These are phyloP conservation scores for Metridium senile DNA, from an alignment of 92 coral and sea anemone species.

Conservation along the genomic window DNA sequence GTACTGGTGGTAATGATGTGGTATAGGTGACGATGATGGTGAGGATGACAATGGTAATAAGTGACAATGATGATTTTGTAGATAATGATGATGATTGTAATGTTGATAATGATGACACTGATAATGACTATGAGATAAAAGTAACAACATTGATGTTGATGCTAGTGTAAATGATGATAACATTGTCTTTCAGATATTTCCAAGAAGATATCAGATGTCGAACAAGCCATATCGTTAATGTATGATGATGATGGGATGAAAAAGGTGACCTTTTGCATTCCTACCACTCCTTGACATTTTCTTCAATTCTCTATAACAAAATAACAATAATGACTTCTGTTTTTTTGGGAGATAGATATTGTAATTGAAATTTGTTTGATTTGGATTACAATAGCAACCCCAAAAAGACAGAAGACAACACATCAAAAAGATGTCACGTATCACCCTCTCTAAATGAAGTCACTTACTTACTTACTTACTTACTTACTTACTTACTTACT, in stretches of 20 bases:
- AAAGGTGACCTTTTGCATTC: constrained; percentile 75
- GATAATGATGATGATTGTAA: background rate
- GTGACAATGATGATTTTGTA: background rate
- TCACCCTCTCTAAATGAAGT: no score
- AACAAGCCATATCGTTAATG: constrained; percentile 65
- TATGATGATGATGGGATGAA: constrained; percentile 67
- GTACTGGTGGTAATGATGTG: background rate
- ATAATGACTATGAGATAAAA: background rate
- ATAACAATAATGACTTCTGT: no score
- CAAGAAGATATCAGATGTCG: constrained; percentile 53
- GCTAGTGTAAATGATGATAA: background rate
- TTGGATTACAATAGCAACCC: no score
- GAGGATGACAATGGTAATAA: background rate
- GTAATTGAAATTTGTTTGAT: no score
- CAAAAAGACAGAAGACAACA: no score
- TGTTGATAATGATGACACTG: background rate
- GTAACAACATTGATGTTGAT: background rate
- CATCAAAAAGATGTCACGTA: no score
- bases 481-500: no score
- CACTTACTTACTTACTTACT: no score
- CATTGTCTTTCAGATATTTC: constrained; percentile 24
- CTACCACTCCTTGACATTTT: background rate
- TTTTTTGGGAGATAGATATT: no score
- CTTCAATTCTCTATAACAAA: background rate
- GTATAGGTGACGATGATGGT: background rate